Percentiles rank a stretch among this genome's conserved stretches.
phyloP scores from a whole-genome alignment of 2,113 vertebrate genomes.

The Sisor rabdophorus region DNA sequence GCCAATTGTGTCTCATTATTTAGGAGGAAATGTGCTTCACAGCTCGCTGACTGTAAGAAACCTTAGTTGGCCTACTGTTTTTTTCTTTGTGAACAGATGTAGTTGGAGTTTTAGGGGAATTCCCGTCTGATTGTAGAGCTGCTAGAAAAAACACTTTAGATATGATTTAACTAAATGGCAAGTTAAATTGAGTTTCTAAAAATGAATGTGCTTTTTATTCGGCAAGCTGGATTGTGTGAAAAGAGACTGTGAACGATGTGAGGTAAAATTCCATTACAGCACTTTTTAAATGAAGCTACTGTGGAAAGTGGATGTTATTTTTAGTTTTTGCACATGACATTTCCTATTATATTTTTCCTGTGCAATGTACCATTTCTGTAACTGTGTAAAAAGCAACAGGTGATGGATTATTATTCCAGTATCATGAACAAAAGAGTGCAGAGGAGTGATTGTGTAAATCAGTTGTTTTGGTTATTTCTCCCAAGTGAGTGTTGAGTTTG shows the following conservation, averaged over 20 bases:
- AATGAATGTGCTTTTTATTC: conserved; percentile 24
- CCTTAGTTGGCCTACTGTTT: conserved; percentile 42
- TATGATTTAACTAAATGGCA: not conserved
- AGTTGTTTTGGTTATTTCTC: conserved; percentile 45
- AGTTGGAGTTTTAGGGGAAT: conserved; percentile 28
- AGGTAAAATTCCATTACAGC: not conserved
- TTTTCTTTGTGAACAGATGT: conserved; percentile 20
- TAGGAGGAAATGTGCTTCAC: conserved; percentile 64
- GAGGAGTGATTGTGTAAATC: conserved; percentile 43
- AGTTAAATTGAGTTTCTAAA: not conserved
- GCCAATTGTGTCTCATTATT: conserved; percentile 54
- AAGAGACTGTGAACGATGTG: not conserved
- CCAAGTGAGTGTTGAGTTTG: conserved; percentile 51
- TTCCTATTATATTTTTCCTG: not conserved
- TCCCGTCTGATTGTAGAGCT: conserved; percentile 29
- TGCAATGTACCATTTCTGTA: not conserved
- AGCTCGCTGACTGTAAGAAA: conserved; percentile 65
- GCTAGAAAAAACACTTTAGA: conserved; percentile 47
- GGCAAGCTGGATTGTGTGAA: not conserved
- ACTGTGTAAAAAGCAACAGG: conserved; percentile 12
- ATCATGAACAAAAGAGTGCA: conserved; percentile 7
- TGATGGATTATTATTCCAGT: conserved; percentile 20
- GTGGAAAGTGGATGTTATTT: not conserved
- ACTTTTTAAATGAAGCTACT: not conserved
- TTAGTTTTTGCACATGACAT: not conserved